Base-by-base conservation (phyloP, 1,140 invertebrate species). In the Eciton burchellii region DNA sequence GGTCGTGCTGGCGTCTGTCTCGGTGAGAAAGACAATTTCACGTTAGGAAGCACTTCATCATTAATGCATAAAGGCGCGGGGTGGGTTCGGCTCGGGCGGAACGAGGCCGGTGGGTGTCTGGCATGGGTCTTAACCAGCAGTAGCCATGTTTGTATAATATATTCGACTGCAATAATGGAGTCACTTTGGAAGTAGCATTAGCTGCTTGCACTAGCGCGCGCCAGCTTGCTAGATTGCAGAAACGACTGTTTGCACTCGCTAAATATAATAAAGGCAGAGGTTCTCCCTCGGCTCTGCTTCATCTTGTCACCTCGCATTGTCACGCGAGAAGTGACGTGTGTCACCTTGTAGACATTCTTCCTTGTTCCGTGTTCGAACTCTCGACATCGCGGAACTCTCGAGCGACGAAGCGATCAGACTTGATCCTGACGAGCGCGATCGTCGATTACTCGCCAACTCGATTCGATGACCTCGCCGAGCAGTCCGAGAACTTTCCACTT, bases 231-330 rank as follows among this genome's bases (percentile, higher is more conserved):
- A 87, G 84, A 89, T 90, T 88, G 82, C 76, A 74, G 82, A 62
- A 90, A 91, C 79, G 81, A 86, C 82, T 91, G 89, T 91, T 92
- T 90, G 87, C 88, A 68, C 82, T 85, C 77, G 82, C 84, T 89
- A 89, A 91, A 91, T 92, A 90, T 91, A 90, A 92, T 92, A 87
- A 91, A 90, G 81, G 60, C 82, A 77, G 74, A 21, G 66, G 65
- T 84, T 87, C 79, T 82, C 35, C 35, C 72, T 19, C 52, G 43
- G 16, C 6, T 49, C 45, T 12, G 12, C 19, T 1, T 83, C 54
- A 49, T 68, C 71, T 45, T 81, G 81, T 84, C 82, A 84, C 54
- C 70, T 73, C 45, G 62, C 49, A 70, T 79, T 49, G 16, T 70
- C 21, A 29, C 29, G 35, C n/a, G 52, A 35, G 12, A 79, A 70